Evolutionary conservation across 2,113 vertebrate species (phyloP), one percentile per base, ranked within the genome.

Genomic region (Toxotes jaculatrix): DNA sequence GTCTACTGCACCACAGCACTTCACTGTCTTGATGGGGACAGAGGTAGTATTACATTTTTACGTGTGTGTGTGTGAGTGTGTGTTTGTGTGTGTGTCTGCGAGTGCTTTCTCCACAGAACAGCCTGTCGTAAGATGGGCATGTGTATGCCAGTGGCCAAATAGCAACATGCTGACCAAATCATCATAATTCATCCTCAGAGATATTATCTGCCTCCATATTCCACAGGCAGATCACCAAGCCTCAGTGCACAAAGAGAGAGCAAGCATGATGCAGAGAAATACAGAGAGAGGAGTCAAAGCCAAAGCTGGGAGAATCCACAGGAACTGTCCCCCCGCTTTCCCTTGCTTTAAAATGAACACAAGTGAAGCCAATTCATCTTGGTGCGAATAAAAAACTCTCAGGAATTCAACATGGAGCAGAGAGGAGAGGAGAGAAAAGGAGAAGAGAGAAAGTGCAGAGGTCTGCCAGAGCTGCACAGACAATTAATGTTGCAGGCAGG

Each of bases 401-500:
- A 21, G 11, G 56, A 80, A 57, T 72, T 43, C 43, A 75, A 47
- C 67, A n/a, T 13, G 19, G 59, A 3, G 9, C 17, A 62, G 60
- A 56, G 32, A 68, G 17, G 7, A 21, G 36, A 32, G 31, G 42
- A n/a, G 47, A 23, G 14, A 21, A 27, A 19, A 40, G 4, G 27
- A 31, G 31, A 36, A 34, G n/a, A 70, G 36, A 10, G 27, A 6
- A 19, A 45, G 61, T 1, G 36, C 17, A 40, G 72, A 77, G 47
- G 43, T 77, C 62, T 77, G 65, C 55, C 75, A 82, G 74, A 66
- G 80, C 51, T 70, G 80, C 71, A 83, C 77, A 92, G 80, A 87
- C 85, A 83, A 86, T 87, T 77, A 87, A 60, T 77, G 82, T 73
- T 69, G 83, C 72, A 86, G 76, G 77, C 59, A 74, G 82, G 79